Conservation (phyloP, 2,113 vertebrate genomes). For the Grammomys surdaster region DNA sequence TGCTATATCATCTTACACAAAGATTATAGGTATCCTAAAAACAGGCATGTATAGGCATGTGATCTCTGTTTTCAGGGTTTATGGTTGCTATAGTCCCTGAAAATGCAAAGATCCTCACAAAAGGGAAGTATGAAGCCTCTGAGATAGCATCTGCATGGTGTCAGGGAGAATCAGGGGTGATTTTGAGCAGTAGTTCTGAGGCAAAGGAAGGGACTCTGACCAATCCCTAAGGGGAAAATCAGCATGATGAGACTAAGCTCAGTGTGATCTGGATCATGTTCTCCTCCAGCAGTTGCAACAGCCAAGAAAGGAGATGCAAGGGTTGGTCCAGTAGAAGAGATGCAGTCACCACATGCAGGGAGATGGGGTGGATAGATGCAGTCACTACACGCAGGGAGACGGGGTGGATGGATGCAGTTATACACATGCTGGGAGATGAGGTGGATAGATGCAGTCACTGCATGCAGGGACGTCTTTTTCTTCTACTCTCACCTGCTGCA, state of each 20-base stretch:
- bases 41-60: background rate
- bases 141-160: background rate
- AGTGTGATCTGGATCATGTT: background rate
- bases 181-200: background rate
- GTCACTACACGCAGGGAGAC: background rate
- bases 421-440: too few relatives aligned
- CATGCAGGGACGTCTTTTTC: background rate
- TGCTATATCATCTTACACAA: background rate
- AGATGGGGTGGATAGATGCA: background rate
- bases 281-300: background rate
- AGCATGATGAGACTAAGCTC: background rate
- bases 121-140: background rate
- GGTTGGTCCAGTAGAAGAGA: background rate
- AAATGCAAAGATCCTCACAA: background rate
- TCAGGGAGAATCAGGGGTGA: background rate
- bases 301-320: background rate
- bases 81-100: background rate
- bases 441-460: background rate
- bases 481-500: background rate
- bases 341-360: background rate
- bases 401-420: background rate
- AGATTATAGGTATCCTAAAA: background rate
- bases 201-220: background rate
- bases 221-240: background rate
- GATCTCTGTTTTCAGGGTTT: background rate